phyloP scores from a whole-genome alignment of 2,797 vertebrate genomes.

The Mormyrus hasselquistii region DNA sequence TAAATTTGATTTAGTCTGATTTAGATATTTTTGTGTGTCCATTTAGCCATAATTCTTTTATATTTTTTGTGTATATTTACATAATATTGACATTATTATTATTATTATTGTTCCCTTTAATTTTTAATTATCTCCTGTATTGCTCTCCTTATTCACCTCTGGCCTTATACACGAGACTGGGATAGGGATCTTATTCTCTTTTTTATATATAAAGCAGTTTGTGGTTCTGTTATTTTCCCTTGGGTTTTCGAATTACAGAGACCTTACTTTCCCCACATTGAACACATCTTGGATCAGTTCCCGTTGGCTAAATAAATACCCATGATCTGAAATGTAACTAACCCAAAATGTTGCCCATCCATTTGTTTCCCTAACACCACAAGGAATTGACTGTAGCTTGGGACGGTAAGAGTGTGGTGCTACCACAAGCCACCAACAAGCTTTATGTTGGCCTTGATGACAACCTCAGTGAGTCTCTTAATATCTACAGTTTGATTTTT shows the following conservation, averaged over 20 bases:
- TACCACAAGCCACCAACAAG: not conserved
- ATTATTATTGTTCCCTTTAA: too few relatives aligned
- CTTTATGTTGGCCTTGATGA: not conserved
- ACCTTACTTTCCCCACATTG: not conserved
- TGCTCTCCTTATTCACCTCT: not conserved
- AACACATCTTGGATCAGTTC: not conserved
- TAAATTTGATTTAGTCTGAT: not conserved
- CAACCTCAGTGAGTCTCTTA: not conserved
- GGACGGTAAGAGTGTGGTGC: not conserved
- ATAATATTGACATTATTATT: too few relatives aligned
- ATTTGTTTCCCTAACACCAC: not conserved
- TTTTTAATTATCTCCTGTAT: not conserved
- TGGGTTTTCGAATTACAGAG: not conserved
- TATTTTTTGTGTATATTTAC: not conserved
- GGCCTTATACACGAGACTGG: not conserved
- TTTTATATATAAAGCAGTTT: not conserved
- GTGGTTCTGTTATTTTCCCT: not conserved
- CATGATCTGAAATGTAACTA: not conserved
- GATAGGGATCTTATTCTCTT: not conserved
- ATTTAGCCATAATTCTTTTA: not conserved
- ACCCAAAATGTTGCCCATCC: not conserved
- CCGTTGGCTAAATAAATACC: not conserved
- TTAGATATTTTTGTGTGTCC: not conserved
- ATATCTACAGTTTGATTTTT: not conserved
- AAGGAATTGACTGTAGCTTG: not conserved